Conservation (phyloP, 2,113 vertebrate species). For the Corydoras sp. region DNA sequence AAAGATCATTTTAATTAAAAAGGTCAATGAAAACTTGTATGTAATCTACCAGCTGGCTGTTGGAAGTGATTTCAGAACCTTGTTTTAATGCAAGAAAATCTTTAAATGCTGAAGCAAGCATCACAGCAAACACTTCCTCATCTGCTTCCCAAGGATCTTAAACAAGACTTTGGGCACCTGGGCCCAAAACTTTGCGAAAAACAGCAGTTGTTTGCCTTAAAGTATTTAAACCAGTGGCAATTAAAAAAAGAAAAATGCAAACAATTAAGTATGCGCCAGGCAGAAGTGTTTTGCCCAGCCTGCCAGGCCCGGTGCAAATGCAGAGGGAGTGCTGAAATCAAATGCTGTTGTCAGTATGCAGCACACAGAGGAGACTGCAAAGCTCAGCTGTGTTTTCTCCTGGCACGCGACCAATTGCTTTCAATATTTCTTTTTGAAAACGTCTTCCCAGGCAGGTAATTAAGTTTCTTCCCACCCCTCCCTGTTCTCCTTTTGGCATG, state of each 20-base stretch:
- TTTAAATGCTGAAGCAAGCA: too few species aligned
- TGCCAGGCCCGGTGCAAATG: conserved; percentile 8
- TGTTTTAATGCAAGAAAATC: too few species aligned
- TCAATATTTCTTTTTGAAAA: conserved; percentile 49
- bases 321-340: conserved; percentile 8
- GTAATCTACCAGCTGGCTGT: too few species aligned
- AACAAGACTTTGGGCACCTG: too few species aligned
- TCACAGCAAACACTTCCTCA: too few species aligned
- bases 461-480: conserved; percentile 40
- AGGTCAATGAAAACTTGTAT: too few species aligned
- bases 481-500: conserved; percentile 41
- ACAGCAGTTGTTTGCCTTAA: neutral
- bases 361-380: conserved; percentile 6
- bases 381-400: conserved; percentile 30
- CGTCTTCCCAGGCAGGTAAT: conserved; percentile 50
- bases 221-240: neutral
- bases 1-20: too few species aligned
- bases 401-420: conserved; percentile 35
- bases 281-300: conserved; percentile 1
- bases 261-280: neutral
- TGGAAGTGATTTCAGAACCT: too few species aligned
- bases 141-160: too few species aligned
- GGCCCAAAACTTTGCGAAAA: neutral
- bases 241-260: too few species aligned
- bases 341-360: conserved; percentile 14